A percentile compares a stretch with the other conserved stretches of the same genome.
These are phyloP conservation scores for Thaumetopoea pityocampa DNA, from an alignment of 1,140 invertebrate genomes.

Conservation along the genomic window DNA sequence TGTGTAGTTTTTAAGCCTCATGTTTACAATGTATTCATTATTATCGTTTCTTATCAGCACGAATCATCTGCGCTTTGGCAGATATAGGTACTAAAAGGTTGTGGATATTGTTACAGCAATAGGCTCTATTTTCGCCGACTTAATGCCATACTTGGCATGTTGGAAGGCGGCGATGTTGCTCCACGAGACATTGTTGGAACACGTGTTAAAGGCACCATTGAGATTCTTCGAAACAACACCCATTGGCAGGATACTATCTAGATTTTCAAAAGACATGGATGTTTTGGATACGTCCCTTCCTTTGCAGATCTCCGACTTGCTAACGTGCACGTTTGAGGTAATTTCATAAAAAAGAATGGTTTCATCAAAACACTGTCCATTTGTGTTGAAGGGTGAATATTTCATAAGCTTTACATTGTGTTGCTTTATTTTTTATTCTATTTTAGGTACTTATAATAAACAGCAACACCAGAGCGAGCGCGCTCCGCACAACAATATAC, in stretches of 20 bases:
- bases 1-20: slow-evolving; percentile 4
- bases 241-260: slow-evolving; percentile 88
- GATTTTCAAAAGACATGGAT: slow-evolving; percentile 89
- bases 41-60: slow-evolving; percentile 10
- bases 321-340: slow-evolving; percentile 90
- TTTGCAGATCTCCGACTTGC: slow-evolving; percentile 81
- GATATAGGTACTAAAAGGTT: slow-evolving; percentile 9
- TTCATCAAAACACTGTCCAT: slow-evolving; percentile 1
- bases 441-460: neutral
- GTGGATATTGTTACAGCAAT: slow-evolving; percentile 78
- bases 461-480: too few species aligned
- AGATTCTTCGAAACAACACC: slow-evolving; percentile 94
- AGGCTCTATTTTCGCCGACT: slow-evolving; percentile 81
- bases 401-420: neutral
- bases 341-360: slow-evolving; percentile 26
- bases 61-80: neutral
- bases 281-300: slow-evolving; percentile 85
- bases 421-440: slow-evolving; percentile 1
- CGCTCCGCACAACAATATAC: too few species aligned
- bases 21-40: slow-evolving; percentile 72
- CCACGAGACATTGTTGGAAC: slow-evolving; percentile 85
- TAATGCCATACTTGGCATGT: slow-evolving; percentile 83
- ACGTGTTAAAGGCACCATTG: slow-evolving; percentile 85
- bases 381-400: slow-evolving; percentile 14
- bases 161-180: slow-evolving; percentile 84